phyloP scores from a whole-genome alignment of 2,888 invertebrate species.

The Leptopilina drosophilae region DNA sequence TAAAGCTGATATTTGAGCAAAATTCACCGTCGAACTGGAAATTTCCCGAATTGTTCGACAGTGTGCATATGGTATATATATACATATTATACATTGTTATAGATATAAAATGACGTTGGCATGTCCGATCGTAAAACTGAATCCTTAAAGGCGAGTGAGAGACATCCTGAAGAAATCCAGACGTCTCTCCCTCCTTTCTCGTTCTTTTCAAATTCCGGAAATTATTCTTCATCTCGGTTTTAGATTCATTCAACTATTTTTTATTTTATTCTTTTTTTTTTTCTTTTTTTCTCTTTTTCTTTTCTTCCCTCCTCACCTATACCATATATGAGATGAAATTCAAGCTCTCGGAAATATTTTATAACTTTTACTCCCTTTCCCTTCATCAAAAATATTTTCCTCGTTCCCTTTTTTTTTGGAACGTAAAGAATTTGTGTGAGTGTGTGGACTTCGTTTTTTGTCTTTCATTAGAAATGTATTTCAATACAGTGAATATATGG shows the following conservation, averaged over 20 bases:
- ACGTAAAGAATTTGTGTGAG: too few relatives aligned
- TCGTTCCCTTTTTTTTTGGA: too few relatives aligned
- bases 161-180: slow-evolving; percentile 21
- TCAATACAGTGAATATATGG: too few relatives aligned
- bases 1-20: slow-evolving; percentile 32
- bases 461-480: too few relatives aligned
- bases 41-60: slow-evolving; percentile 31
- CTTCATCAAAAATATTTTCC: too few relatives aligned
- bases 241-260: slow-evolving; percentile 20
- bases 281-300: neutral
- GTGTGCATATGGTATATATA: slow-evolving; percentile 26
- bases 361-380: too few relatives aligned
- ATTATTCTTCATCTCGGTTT: slow-evolving; percentile 26
- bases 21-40: slow-evolving; percentile 36
- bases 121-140: slow-evolving; percentile 41
- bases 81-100: neutral
- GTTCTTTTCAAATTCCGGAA: slow-evolving; percentile 8
- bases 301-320: too few relatives aligned
- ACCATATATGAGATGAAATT: too few relatives aligned
- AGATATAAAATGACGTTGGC: slow-evolving; percentile 37
- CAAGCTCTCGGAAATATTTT: too few relatives aligned
- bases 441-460: too few relatives aligned
- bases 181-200: neutral
- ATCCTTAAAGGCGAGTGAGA: slow-evolving; percentile 12
- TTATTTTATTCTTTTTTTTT: too few relatives aligned